phyloP scores from a whole-genome alignment of 2,797 vertebrate genomes.

The Carduelis carduelis region DNA sequence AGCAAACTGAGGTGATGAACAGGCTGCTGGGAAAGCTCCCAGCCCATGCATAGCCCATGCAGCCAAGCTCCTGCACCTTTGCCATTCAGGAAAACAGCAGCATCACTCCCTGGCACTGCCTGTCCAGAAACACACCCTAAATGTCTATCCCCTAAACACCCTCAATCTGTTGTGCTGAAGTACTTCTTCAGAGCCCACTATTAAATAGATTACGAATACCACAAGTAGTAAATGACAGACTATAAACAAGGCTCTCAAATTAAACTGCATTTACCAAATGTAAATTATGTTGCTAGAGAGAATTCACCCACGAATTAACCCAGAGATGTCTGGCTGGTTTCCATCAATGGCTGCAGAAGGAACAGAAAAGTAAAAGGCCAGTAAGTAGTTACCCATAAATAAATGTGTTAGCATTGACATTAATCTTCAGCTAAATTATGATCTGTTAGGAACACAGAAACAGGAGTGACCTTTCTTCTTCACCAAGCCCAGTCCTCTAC shows the following conservation, averaged over 20 bases:
- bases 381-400: background rate
- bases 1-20: background rate
- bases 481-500: background rate
- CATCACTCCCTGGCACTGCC: background rate
- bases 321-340: background rate
- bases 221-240: background rate
- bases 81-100: background rate
- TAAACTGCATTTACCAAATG: background rate
- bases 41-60: rapidly evolving
- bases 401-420: background rate
- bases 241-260: background rate
- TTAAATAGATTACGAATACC: background rate
- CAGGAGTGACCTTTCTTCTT: background rate
- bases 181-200: background rate
- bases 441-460: background rate
- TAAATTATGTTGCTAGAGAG: background rate
- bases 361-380: background rate
- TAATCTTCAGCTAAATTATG: background rate
- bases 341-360: background rate
- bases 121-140: background rate
- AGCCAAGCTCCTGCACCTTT: background rate
- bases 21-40: background rate
- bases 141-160: background rate
- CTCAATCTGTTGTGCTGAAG: background rate
- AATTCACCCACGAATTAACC: background rate